Conservation (phyloP, 2,113 vertebrate genomes). For the Silurus asotus region DNA sequence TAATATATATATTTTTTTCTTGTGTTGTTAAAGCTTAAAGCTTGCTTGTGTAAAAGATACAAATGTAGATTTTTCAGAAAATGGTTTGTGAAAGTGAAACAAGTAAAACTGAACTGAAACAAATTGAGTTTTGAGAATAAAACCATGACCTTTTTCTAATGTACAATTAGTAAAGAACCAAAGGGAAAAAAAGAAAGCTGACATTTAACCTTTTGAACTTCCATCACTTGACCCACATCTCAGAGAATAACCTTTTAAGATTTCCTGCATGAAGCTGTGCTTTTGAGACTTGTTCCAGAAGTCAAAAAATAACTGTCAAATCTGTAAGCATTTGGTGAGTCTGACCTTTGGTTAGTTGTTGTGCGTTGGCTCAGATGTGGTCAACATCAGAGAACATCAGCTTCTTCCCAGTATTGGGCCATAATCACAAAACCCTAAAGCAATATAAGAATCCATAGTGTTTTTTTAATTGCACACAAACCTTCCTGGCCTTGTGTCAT, state of each 20-base stretch:
- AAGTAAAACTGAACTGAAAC: not conserved
- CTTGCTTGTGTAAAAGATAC: too few species aligned
- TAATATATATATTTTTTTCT: too few species aligned
- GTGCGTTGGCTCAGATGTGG: conserved; percentile 40
- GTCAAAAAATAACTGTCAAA: conserved; percentile 46
- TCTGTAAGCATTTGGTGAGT: conserved; percentile 38
- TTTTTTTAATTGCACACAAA: conserved; percentile 24
- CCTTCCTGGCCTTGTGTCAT: not conserved
- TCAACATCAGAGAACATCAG: conserved; percentile 24
- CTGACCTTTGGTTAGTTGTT: conserved; percentile 51
- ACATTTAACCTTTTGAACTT: conserved; percentile 45
- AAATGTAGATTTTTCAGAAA: not conserved
- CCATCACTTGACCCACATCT: conserved; percentile 38
- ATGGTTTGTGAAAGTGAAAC: not conserved
- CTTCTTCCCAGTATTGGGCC: not conserved
- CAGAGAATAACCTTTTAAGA: conserved; percentile 48
- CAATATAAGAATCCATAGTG: not conserved
- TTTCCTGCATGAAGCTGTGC: conserved; percentile 19
- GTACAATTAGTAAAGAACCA: conserved; percentile 11
- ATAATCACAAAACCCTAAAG: conserved; percentile 27
- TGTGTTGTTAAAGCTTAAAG: too few species aligned
- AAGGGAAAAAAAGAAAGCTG: conserved; percentile 21
- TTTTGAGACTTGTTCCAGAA: conserved; percentile 38
- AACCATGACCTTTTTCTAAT: conserved; percentile 18
- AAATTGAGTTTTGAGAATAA: not conserved